Evolutionary conservation across 2,888 invertebrate species (phyloP), one percentile per base, ranked within the genome.

Genomic region (Catocala nupta): DNA sequence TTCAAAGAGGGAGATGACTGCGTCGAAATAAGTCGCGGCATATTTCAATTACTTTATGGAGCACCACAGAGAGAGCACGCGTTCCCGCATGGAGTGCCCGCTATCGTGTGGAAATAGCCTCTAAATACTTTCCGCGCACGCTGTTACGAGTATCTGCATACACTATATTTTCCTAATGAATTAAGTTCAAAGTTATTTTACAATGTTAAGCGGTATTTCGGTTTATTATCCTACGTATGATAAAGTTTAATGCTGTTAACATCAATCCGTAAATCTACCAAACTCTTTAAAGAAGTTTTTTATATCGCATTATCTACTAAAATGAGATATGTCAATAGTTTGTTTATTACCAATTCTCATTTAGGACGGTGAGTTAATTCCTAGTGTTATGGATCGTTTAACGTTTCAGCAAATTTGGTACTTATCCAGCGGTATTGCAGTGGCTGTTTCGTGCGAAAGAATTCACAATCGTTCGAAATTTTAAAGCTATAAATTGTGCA

Each of bases 401-500:
- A 59, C n/a, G 64, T 64, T 60, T 45, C 66, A 58, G 43, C 34
- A 49, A 39, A n/a, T 50, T 56, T 36, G 57, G 61, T 56, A 55
- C 50, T 68, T 64, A 60, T 60, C 47, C 43, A 63, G 56, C 62
- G 62, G 64, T 58, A 68, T 67, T 64, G 70, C 58, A 63, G 71
- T 63, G 65, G 65, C 57, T 50, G 68, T 64, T 69, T 65, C 39
- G 45, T 51, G 59, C 50, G 56, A 59, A 70, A 64, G 71, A 65
- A 66, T 70, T 73, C 69, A 73, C 74, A 71, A 70, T 74, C 65
- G 63, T 71, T 77, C 13, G 70, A 60, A 77, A 80, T 80, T 85
- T 84, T 78, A 70, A 74, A 81, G 83, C 80, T 73, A 80, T 86
- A 86, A 88, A 87, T 85, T 80, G 77, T 70, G 84, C 74, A 88